phyloP scores from a whole-genome alignment of 2,113 vertebrate species.

The Cinclus mexicanus region DNA sequence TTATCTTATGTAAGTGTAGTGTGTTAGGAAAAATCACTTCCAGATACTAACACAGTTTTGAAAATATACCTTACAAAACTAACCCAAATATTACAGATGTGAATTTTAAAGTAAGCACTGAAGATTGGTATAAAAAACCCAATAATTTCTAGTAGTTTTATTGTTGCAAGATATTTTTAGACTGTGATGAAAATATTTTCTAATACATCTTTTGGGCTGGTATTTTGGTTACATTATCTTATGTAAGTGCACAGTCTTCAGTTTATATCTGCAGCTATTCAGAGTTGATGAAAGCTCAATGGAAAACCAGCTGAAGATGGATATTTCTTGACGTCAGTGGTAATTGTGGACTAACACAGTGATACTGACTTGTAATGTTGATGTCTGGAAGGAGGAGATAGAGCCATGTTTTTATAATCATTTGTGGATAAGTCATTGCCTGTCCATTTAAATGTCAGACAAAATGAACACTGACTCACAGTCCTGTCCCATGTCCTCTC shows the following conservation, averaged over 20 bases:
- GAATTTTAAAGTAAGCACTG: neutral
- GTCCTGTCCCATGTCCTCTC: accelerated
- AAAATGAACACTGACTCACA: neutral
- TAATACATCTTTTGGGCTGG: neutral
- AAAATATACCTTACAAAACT: constrained; percentile 24
- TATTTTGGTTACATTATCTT: neutral
- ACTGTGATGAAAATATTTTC: neutral
- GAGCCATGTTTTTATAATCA: neutral
- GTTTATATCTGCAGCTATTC: neutral
- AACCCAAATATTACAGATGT: neutral
- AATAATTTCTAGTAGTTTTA: neutral
- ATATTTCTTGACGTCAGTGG: neutral
- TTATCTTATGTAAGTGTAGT: constrained; percentile 83
- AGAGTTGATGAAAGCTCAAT: neutral
- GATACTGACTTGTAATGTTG: neutral
- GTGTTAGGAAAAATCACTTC: constrained; percentile 74
- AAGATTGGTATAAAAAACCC: neutral
- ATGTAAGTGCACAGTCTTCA: neutral
- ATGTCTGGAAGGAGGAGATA: constrained; percentile 6
- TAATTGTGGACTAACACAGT: neutral
- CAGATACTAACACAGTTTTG: constrained; percentile 58
- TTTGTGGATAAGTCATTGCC: neutral
- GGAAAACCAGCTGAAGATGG: neutral
- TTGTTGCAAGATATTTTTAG: constrained; percentile 21
- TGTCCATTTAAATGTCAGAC: neutral